Conservation (phyloP, 2,888 invertebrate species). For the Drepana falcataria region DNA sequence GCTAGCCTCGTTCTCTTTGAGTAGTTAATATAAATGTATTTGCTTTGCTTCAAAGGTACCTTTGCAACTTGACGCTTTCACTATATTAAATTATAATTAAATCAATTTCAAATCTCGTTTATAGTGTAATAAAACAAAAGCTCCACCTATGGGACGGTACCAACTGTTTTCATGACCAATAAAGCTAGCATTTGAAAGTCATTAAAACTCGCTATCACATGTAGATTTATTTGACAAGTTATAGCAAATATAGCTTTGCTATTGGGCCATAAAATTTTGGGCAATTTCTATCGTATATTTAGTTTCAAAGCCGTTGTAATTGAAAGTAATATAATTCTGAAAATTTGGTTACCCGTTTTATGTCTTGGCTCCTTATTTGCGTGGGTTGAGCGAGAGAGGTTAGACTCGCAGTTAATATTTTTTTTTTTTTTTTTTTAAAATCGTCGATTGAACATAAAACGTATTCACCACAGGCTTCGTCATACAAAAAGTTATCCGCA, state of each 20-base stretch:
- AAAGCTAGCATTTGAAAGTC: slow-evolving; percentile 42
- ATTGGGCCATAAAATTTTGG: slow-evolving; percentile 42
- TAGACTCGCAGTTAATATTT: too few relatives aligned
- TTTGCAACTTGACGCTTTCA: too few relatives aligned
- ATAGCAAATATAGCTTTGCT: slow-evolving; percentile 33
- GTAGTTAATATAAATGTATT: too few relatives aligned
- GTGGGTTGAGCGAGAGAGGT: too few relatives aligned
- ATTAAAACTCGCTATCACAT: slow-evolving; percentile 33
- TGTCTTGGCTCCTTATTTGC: too few relatives aligned
- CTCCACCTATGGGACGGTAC: not conserved
- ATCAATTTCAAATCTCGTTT: not conserved
- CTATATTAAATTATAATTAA: not conserved
- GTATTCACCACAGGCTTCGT: too few relatives aligned
- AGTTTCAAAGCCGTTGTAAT: slow-evolving; percentile 18
- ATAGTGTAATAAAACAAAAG: slow-evolving; percentile 18
- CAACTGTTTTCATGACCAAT: slow-evolving; percentile 32
- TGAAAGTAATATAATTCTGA: slow-evolving; percentile 3
- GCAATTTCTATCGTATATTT: slow-evolving; percentile 26
- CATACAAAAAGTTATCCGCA: too few relatives aligned
- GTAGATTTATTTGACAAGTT: slow-evolving; percentile 57
- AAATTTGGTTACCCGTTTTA: too few relatives aligned
- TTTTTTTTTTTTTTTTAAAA: too few relatives aligned
- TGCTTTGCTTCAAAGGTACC: too few relatives aligned
- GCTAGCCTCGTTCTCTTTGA: too few relatives aligned
- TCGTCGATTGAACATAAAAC: too few relatives aligned